phyloP scores from a whole-genome alignment of 2,797 vertebrate genomes.

The Gastrophryne carolinensis region DNA sequence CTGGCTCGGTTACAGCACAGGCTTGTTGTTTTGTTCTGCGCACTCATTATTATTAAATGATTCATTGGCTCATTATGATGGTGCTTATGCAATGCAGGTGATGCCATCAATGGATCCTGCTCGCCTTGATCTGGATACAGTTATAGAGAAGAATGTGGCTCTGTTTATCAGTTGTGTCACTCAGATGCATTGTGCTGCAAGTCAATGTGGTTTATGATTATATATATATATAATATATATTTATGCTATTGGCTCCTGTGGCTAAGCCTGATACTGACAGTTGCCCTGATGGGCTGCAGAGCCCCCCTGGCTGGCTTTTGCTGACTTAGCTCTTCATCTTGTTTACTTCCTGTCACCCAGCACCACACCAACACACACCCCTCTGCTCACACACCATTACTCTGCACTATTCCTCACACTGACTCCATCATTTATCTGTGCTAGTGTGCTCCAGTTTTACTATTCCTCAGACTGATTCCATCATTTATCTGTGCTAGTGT shows the following conservation, averaged over 20 bases:
- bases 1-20: no score
- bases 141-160: not conserved
- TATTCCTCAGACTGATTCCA: no score
- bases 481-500: no score
- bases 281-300: not conserved
- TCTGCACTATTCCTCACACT: not conserved
- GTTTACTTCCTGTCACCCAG: conserved; percentile 36
- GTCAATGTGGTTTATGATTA: no score
- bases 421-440: not conserved
- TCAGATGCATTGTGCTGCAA: not conserved
- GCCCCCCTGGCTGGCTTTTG: not conserved
- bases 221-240: not conserved
- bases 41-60: no score
- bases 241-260: not conserved
- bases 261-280: not conserved
- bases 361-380: not conserved
- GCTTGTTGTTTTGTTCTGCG: no score
- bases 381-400: not conserved
- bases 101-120: not conserved
- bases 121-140: accelerated
- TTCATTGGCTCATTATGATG: not conserved
- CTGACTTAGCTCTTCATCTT: conserved; percentile 13
- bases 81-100: not conserved
- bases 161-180: not conserved
- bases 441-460: no score